A percentile compares a stretch with the other conserved stretches of the same genome.
These are phyloP conservation scores for Poecilia wingei DNA, from an alignment of 2,797 vertebrate species.

Conservation along the genomic window DNA sequence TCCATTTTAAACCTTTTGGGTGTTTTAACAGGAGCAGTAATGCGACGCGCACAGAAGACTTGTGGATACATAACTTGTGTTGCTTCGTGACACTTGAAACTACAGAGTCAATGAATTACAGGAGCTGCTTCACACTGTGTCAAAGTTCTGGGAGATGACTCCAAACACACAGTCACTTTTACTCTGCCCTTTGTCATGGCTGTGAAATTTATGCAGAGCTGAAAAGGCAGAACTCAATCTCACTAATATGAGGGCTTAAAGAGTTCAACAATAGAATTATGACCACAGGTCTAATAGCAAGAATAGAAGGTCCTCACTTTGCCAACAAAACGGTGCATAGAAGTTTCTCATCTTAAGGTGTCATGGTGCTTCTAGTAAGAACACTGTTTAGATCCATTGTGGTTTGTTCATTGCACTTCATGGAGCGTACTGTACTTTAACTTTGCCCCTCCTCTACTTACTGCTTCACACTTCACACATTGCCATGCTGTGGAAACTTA, in stretches of 20 bases:
- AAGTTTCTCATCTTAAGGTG: too few species aligned
- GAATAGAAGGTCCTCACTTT: not conserved
- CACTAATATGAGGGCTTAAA: too few species aligned
- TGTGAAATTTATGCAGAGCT: not conserved
- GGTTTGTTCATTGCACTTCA: not conserved
- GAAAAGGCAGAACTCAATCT: not conserved
- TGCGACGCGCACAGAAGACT: not conserved
- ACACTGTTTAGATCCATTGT: not conserved
- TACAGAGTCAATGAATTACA: slow-evolving; percentile 18
- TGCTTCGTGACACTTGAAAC: not conserved
- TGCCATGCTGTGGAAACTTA: not conserved
- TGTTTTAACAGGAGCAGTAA: not conserved
- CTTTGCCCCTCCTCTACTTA: not conserved
- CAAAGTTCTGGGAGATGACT: slow-evolving; percentile 19
- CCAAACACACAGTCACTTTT: not conserved
- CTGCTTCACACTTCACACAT: not conserved
- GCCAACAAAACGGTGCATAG: not conserved
- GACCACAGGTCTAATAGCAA: too few species aligned
- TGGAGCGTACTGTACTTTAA: not conserved
- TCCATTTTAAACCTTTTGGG: not conserved
- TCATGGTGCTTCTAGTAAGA: not conserved
- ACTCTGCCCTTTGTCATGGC: not conserved
- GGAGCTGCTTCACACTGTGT: not conserved
- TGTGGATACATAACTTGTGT: not conserved
- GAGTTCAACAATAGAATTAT: too few species aligned